Evolutionary conservation across 1,140 invertebrate species (phyloP), one percentile per base, ranked within the genome.

Genomic region (Teleopsis dalmanni): DNA sequence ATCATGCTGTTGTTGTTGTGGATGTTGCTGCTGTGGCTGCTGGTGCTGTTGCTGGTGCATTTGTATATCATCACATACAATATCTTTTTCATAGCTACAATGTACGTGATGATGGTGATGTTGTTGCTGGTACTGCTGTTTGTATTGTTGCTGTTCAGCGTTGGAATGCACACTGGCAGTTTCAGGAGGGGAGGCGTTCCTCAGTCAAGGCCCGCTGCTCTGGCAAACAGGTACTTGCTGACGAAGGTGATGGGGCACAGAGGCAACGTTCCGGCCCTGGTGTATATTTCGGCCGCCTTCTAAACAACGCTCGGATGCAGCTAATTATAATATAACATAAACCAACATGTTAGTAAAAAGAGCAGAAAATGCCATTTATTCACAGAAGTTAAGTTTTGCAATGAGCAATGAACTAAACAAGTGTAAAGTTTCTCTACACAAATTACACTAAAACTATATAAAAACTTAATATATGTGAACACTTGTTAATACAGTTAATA

Each of bases 261-360:
- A 71, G 60, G 58, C 67, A 71, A 54, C 67, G 64, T 54, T 70
- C 63, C 63, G 66, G 62, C 59, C 65, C 61, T 68, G 67, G 56
- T 66, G 67, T 62, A 61, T 65, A 70, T 59, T 70, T 70, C 62
- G 60, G 62, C 60, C 64, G 67, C 64, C 76, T 72, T 73, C 75
- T 69, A 77, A 79, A 78, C 73, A 80, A 68, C 73, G 77, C 73
- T 81, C 78, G 63, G 75, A 80, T 58, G 77, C 78, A 79, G 75
- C 78, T 79, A 10, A 16, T 18, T 4, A 22, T 47, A n/a, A 22
- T 33, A 44, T 44, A 14, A 33, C 22, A 44, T 27, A 11, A 27
- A 44, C 14, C 31, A 44, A 34, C n/a, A n/a, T n/a, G n/a, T n/a
- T n/a, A n/a, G n/a, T n/a, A n/a, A n/a, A n/a, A n/a, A n/a, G n/a